phyloP scores from a whole-genome alignment of 2,113 vertebrate species.

The Diglossa brunneiventris region DNA sequence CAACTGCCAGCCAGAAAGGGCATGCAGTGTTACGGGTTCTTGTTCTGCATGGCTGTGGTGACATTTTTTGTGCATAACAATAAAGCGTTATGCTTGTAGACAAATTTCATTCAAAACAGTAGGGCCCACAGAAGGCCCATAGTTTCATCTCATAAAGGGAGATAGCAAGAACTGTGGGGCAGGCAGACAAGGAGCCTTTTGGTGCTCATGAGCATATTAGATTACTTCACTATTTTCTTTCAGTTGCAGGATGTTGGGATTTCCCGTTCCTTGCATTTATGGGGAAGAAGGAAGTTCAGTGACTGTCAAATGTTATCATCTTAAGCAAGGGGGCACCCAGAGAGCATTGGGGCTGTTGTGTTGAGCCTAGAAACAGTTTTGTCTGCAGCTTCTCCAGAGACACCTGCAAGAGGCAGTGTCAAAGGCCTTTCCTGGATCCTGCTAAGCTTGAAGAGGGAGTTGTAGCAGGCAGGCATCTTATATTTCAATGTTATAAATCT shows the following conservation, averaged over 20 bases:
- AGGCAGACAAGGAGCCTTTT: constrained; percentile 14
- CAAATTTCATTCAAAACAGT: constrained; percentile 56
- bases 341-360: background rate
- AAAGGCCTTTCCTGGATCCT: accelerated
- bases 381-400: background rate
- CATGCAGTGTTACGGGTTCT: constrained; percentile 33
- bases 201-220: background rate
- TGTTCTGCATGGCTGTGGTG: constrained; percentile 27
- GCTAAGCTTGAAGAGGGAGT: background rate
- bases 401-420: background rate
- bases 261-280: background rate
- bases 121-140: constrained; percentile 3
- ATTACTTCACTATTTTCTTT: constrained; percentile 15
- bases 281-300: background rate
- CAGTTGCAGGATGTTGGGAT: constrained; percentile 27
- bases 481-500: background rate
- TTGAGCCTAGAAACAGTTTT: background rate
- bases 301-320: background rate
- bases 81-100: constrained; percentile 52
- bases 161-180: background rate
- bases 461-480: background rate
- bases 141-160: background rate
- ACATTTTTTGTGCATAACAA: constrained; percentile 54
- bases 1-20: constrained; percentile 61
- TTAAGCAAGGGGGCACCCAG: background rate